Evolutionary conservation across 2,113 vertebrate genomes (phyloP).

Genomic region (Mionectes macconnelli): DNA sequence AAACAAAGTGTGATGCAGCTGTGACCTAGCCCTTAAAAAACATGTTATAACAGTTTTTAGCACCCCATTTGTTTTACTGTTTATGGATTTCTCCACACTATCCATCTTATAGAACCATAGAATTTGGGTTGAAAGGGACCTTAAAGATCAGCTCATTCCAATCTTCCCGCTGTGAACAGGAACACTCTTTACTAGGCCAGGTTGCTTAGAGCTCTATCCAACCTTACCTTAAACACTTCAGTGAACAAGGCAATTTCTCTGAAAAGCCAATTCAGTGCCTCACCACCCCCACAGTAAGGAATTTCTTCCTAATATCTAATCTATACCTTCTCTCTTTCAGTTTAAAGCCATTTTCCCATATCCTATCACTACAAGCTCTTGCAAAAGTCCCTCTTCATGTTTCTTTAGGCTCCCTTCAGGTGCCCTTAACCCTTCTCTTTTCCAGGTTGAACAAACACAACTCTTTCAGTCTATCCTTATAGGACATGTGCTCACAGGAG

Average conservation of each 20-base stretch:
- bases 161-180: background rate
- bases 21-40: background rate
- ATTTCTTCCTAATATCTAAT: background rate
- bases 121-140: background rate
- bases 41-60: background rate
- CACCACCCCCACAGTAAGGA: background rate
- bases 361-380: background rate
- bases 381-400: background rate
- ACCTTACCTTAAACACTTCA: background rate
- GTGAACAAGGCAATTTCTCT: background rate
- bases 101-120: background rate
- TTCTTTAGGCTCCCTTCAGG: background rate
- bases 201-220: background rate
- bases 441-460: background rate
- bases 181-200: background rate
- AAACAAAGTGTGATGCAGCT: background rate
- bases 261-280: background rate
- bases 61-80: background rate
- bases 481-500: background rate
- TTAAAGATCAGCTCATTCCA: background rate
- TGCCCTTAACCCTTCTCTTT: background rate
- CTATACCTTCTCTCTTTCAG: background rate
- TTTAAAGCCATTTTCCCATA: background rate
- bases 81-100: background rate
- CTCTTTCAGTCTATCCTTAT: background rate